phyloP scores from a whole-genome alignment of 2,797 vertebrate species.

The Myioborus melanocephalus region DNA sequence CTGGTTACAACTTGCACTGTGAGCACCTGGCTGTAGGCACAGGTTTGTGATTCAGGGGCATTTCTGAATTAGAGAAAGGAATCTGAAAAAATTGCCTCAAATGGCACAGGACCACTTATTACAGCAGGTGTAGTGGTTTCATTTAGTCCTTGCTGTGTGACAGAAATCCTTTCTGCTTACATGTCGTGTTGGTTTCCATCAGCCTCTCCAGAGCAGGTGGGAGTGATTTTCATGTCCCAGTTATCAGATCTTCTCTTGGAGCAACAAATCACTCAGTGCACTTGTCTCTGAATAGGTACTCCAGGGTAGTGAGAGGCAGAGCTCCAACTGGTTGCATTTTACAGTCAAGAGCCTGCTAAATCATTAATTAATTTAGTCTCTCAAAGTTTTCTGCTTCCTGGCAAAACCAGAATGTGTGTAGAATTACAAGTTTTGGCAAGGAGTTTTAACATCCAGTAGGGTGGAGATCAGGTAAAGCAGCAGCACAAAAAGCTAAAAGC shows the following conservation, averaged over 20 bases:
- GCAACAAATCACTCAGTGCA: background rate
- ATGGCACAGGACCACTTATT: background rate
- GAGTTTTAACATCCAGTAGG: background rate
- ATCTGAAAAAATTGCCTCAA: background rate
- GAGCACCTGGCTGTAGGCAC: background rate
- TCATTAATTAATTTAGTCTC: background rate
- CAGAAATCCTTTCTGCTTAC: background rate
- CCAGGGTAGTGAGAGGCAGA: background rate
- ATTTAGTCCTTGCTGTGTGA: background rate
- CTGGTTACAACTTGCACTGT: background rate
- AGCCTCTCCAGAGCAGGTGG: background rate
- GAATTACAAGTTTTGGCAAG: background rate
- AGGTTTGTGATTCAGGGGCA: background rate
- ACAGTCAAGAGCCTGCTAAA: background rate
- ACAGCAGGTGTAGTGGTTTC: background rate
- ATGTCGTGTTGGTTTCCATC: background rate
- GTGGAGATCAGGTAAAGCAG: background rate
- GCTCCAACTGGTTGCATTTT: background rate
- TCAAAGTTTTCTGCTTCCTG: background rate
- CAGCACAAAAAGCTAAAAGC: background rate
- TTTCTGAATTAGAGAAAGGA: background rate
- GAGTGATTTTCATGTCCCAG: background rate
- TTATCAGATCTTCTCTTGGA: background rate
- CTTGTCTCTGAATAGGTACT: conserved; percentile 27
- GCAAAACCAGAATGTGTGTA: background rate